Conservation (phyloP, 2,113 vertebrate species). For the Hyla sarda region DNA sequence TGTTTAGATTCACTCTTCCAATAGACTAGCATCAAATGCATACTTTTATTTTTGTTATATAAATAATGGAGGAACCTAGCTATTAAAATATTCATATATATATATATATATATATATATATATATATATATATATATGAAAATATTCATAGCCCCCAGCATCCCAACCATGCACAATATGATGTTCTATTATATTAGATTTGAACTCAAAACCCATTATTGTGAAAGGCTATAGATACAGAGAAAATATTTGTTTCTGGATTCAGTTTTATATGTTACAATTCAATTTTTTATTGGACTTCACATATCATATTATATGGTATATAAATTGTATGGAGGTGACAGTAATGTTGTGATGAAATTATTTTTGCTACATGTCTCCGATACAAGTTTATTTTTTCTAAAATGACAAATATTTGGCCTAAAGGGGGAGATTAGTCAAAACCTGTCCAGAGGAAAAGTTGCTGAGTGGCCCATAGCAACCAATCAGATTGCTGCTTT, state of each 20-base stretch:
- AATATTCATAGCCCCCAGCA: constrained; percentile 5
- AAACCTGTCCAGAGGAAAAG: no score
- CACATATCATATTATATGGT: background rate
- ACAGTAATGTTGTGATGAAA: background rate
- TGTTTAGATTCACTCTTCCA: background rate
- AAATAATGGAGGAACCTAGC: constrained; percentile 26
- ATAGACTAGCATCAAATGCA: constrained; percentile 12
- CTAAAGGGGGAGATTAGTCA: no score
- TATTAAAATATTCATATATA: constrained; percentile 28
- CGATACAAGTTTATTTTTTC: background rate
- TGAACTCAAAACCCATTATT: constrained; percentile 7
- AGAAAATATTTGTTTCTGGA: background rate
- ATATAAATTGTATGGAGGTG: background rate
- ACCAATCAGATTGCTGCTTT: no score
- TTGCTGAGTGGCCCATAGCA: no score
- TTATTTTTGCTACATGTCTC: background rate
- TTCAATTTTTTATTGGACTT: constrained; percentile 24
- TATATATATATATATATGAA: background rate
- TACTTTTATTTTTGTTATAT: background rate
- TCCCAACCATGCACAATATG: background rate
- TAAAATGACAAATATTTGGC: no score
- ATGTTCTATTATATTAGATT: constrained; percentile 48
- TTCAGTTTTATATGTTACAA: background rate
- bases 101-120: no score
- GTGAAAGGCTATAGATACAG: background rate